A percentile compares a stretch with the other conserved stretches of the same genome.
Conservation (phyloP, 2,888 invertebrate species). For the Tholera decimalis region DNA sequence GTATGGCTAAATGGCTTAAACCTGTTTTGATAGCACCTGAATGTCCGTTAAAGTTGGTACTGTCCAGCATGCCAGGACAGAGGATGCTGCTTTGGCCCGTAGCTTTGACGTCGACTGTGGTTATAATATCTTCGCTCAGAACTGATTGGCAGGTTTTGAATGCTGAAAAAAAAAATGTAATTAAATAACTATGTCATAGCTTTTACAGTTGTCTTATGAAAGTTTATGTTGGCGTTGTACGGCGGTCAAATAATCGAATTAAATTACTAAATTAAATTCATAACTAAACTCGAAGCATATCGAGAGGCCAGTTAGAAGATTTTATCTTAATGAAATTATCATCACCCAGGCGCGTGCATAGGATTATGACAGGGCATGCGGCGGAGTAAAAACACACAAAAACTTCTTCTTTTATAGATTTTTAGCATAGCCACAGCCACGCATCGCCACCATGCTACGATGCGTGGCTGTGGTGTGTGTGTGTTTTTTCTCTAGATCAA, state of each 20-base stretch:
- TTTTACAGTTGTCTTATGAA: background rate
- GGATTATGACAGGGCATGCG: too few relatives aligned
- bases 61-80: constrained; percentile 75
- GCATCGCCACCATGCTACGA: too few relatives aligned
- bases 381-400: too few relatives aligned
- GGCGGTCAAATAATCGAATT: background rate
- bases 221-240: background rate
- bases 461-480: too few relatives aligned
- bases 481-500: too few relatives aligned
- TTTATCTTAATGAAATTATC: too few relatives aligned
- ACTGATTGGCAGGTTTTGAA: constrained; percentile 80
- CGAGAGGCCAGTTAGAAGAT: constrained; percentile 1
- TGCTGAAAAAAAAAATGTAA: constrained; percentile 73
- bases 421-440: too few relatives aligned
- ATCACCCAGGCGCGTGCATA: too few relatives aligned
- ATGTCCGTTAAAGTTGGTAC: constrained; percentile 87
- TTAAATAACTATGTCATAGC: background rate
- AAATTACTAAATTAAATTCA: constrained; percentile 30
- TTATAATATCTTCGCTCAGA: constrained; percentile 78
- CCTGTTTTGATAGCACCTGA: constrained; percentile 93
- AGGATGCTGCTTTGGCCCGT: constrained; percentile 80
- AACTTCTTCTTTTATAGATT: too few relatives aligned
- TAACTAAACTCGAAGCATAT: constrained; percentile 22
- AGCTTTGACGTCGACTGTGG: constrained; percentile 78
- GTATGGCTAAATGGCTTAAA: constrained; percentile 95